Percentiles rank a stretch among this genome's conserved stretches.
phyloP scores from a whole-genome alignment of 30 jellyfish, hydroid and myxozoan genomes.

The Aurelia aurita region DNA sequence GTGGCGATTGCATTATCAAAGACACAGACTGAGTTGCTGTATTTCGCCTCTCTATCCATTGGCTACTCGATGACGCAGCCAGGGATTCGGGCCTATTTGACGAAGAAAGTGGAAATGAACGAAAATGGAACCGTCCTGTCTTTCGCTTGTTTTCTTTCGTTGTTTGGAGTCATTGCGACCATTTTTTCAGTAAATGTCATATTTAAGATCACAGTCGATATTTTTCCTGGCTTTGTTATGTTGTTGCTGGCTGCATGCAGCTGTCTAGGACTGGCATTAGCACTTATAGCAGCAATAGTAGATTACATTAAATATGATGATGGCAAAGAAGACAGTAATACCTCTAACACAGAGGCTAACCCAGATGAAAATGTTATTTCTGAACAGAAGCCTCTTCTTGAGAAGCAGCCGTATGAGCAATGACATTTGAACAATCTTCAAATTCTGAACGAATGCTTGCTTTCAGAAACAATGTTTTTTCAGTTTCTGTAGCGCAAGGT shows the following conservation, averaged over 20 bases:
- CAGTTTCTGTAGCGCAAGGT: too few species aligned
- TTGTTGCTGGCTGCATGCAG: conserved; percentile 18
- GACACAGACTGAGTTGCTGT: conserved; percentile 6
- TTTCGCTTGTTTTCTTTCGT: background rate
- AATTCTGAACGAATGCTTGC: too few species aligned
- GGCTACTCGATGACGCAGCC: conserved; percentile 25
- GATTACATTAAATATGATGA: too few species aligned
- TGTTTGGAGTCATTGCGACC: background rate
- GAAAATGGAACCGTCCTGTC: conserved; percentile 30
- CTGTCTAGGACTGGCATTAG: background rate
- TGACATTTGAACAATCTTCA: too few species aligned
- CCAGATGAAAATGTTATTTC: too few species aligned
- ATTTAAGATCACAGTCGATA: background rate
- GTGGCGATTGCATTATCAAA: conserved; percentile 8
- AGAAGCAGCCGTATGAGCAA: too few species aligned
- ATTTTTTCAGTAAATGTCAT: conserved; percentile 3
- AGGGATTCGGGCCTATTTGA: conserved; percentile 19
- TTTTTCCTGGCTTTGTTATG: conserved; percentile 4
- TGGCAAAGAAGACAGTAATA: too few species aligned
- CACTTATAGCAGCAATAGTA: background rate
- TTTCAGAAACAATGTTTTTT: too few species aligned
- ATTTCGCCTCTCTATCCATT: background rate
- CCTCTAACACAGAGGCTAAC: too few species aligned
- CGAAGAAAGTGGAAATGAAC: background rate
- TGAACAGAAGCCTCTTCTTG: too few species aligned